These are phyloP conservation scores for Mechanitis mazaeus DNA, from an alignment of 2,888 invertebrate genomes.

Conservation along the genomic window DNA sequence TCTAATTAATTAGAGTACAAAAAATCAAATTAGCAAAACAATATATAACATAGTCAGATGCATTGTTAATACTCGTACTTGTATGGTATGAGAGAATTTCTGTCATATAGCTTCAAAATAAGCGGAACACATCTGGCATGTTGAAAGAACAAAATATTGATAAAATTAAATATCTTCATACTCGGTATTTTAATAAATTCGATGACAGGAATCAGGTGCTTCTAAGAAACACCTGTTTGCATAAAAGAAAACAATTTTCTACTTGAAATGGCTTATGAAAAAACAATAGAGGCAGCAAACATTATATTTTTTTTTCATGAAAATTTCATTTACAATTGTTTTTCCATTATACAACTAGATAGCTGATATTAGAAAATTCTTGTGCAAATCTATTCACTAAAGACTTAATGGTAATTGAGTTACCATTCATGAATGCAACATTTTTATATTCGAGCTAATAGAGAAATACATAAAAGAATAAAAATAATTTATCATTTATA, in stretches of 20 bases:
- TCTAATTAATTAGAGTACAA: too few relatives aligned
- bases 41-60: too few relatives aligned
- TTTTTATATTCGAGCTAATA: background rate
- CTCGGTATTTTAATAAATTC: conserved; percentile 39
- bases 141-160: conserved; percentile 12
- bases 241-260: conserved; percentile 21
- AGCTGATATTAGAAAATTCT: background rate
- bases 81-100: conserved; percentile 1
- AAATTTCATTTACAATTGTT: conserved; percentile 10
- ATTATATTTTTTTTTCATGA: conserved; percentile 12
- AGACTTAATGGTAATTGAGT: conserved; percentile 3
- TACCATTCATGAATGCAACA: background rate
- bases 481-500: too few relatives aligned
- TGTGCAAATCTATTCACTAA: conserved; percentile 1
- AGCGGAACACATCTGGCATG: conserved; percentile 14
- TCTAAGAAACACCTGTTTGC: conserved; percentile 20
- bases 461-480: background rate
- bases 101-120: conserved; percentile 15
- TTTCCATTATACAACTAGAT: conserved; percentile 10
- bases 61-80: too few relatives aligned
- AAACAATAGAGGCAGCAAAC: conserved; percentile 17
- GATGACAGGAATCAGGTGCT: conserved; percentile 36
- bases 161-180: conserved; percentile 4
- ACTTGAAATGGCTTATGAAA: conserved; percentile 22
- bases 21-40: too few relatives aligned